Conservation (phyloP, 2,113 vertebrate genomes). For the Psittacula cyanocephala region DNA sequence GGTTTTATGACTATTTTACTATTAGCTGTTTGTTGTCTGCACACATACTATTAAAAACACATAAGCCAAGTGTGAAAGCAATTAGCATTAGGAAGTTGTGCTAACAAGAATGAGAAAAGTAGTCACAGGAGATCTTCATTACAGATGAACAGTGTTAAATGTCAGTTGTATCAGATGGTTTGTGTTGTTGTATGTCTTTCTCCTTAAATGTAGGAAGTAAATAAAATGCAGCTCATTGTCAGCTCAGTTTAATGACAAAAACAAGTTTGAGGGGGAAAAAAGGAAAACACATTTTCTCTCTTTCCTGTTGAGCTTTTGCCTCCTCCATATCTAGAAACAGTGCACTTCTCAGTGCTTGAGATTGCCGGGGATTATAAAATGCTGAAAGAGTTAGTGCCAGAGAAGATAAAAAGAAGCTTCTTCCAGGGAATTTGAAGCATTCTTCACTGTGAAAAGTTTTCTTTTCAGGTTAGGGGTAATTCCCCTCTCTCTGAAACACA, state of each 20-base stretch:
- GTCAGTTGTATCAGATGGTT: neutral
- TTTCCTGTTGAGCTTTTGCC: neutral
- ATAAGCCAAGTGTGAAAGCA: neutral
- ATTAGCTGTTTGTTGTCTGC: neutral
- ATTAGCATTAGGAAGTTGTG: neutral
- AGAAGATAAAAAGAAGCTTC: neutral
- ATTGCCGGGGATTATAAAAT: neutral
- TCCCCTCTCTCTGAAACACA: neutral
- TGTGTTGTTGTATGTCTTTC: neutral
- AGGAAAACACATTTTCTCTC: neutral
- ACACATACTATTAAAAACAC: neutral
- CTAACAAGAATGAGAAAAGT: neutral
- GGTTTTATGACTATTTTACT: neutral
- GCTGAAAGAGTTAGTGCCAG: neutral
- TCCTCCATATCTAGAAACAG: neutral
- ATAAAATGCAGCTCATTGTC: neutral
- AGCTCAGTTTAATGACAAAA: neutral
- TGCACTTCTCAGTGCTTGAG: neutral
- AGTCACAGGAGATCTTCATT: neutral
- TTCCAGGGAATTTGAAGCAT: neutral
- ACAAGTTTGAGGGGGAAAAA: neutral
- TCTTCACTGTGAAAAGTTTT: fast-evolving
- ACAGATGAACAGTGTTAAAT: conserved; percentile 6
- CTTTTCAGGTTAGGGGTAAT: neutral
- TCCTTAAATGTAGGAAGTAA: neutral